phyloP scores from a whole-genome alignment of 2,888 invertebrate species.

The Branchellion lobata region DNA sequence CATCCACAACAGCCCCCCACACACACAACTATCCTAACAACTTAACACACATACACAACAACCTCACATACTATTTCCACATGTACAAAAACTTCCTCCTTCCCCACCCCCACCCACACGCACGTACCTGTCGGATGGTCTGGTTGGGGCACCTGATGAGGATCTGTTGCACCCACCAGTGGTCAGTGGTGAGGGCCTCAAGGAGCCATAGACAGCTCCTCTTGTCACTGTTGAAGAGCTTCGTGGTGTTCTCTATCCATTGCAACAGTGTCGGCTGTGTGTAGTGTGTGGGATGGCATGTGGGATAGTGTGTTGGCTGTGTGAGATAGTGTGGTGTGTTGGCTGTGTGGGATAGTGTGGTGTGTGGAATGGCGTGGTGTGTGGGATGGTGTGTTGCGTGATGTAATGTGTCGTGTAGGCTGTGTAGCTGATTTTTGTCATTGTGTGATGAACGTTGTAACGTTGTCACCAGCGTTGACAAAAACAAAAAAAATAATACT shows the following conservation, averaged over 20 bases:
- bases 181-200: conserved; percentile 86
- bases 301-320: neutral
- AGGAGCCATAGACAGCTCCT: conserved; percentile 74
- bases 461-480: too few species aligned
- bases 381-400: neutral
- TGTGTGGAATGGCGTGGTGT: too few species aligned
- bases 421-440: too few species aligned
- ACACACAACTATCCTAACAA: too few species aligned
- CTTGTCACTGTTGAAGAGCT: conserved; percentile 87
- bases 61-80: neutral
- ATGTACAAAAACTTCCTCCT: too few species aligned
- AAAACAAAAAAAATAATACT: too few species aligned
- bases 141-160: conserved; percentile 93
- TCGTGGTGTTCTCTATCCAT: conserved; percentile 90
- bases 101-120: neutral
- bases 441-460: too few species aligned
- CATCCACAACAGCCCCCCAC: too few species aligned
- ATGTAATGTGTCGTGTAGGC: too few species aligned
- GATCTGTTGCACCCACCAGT: conserved; percentile 93
- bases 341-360: too few species aligned
- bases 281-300: neutral
- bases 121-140: conserved; percentile 81
- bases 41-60: too few species aligned
- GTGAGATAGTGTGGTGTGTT: too few species aligned
- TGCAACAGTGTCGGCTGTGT: conserved; percentile 86